Evolutionary conservation across 2,113 vertebrate species (phyloP), one percentile per base, ranked within the genome.

Genomic region (Otus sunia): DNA sequence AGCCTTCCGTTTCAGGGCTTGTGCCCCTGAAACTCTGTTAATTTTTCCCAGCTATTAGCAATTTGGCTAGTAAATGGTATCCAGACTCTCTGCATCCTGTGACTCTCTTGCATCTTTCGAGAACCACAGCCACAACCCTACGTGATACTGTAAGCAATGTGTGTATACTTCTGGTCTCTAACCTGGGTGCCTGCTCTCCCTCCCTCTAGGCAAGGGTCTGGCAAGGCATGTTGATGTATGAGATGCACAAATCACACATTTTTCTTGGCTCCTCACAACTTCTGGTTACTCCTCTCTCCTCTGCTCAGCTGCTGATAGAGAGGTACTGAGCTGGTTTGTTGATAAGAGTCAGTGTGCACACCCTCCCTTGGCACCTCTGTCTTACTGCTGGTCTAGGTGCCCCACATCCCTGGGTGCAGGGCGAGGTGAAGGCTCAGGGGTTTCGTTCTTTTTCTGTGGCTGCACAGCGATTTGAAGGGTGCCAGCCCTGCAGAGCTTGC

Each of bases 121-220:
- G 71, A 76, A 36, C 71, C 73, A 45, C 50, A 29, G 39, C 58
- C 55, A 56, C 58, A 86, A 27, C 34, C 10, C 32, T 59, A 5
- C 0, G 0, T 29, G 50, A 50, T 92, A 55, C 41, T 0, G 0
- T 2, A 15, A 66, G 69, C 43, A 72, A 3, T 60, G 9, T 60
- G 34, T 64, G 56, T 37, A 11, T 88, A 16, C n/a, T 76, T 67
- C 29, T 74, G 67, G 10, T 83, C 18, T 67, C 50, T 80, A 17
- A 37, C 12, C 13, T 16, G 18, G 12, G 30, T 19, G 15, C 11
- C 26, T 62, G 62, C 39, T 73, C 34, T 80, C 23, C 39, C 8
- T 91, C 9, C 10, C 53, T 69, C 52, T 41, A 39, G 47, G 41
- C 0, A 2, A 27, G 19, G 47, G 34, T 37, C 62, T 91, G 75